These are phyloP conservation scores for Spondyliosoma cantharus DNA, from an alignment of 2,797 vertebrate species.

Conservation along the genomic window DNA sequence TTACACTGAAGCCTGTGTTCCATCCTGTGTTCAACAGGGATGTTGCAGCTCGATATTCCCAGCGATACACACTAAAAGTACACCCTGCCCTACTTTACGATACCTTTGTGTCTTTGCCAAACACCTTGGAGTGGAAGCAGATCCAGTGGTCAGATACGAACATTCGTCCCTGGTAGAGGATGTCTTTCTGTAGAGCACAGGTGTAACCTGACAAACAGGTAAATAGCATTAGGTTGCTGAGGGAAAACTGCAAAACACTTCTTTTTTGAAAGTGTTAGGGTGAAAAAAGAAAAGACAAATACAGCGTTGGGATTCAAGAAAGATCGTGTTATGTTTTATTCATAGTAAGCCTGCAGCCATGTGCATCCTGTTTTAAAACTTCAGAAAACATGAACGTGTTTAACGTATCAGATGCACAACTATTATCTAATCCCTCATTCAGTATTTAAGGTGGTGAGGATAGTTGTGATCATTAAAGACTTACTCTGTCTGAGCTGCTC, in stretches of 20 bases:
- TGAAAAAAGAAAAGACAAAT: neutral
- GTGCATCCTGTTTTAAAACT: no score
- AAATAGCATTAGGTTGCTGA: constrained; percentile 2
- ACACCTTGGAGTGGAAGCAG: constrained; percentile 91
- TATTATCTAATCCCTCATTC: constrained; percentile 28
- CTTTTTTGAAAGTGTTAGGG: neutral
- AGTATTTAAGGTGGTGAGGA: constrained; percentile 56
- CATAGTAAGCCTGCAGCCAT: no score
- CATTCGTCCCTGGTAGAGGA: constrained; percentile 95
- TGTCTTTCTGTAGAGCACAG: constrained; percentile 97
- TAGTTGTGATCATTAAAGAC: constrained; percentile 64
- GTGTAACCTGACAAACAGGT: constrained; percentile 88
- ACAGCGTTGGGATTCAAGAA: neutral
- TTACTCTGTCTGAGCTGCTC: constrained; percentile 93
- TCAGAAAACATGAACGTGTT: neutral
- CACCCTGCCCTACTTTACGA: neutral
- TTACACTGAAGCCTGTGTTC: neutral
- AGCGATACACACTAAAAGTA: neutral
- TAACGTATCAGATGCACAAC: constrained; percentile 8
- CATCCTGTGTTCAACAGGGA: neutral
- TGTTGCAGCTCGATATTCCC: neutral
- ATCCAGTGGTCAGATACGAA: constrained; percentile 97
- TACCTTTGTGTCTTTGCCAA: constrained; percentile 83
- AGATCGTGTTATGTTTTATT: no score
- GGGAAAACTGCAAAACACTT: neutral